A percentile compares a stretch with the other conserved stretches of the same genome.
phyloP scores from a whole-genome alignment of 92 coral and sea anemone genomes.

The Galaxea fascicularis region DNA sequence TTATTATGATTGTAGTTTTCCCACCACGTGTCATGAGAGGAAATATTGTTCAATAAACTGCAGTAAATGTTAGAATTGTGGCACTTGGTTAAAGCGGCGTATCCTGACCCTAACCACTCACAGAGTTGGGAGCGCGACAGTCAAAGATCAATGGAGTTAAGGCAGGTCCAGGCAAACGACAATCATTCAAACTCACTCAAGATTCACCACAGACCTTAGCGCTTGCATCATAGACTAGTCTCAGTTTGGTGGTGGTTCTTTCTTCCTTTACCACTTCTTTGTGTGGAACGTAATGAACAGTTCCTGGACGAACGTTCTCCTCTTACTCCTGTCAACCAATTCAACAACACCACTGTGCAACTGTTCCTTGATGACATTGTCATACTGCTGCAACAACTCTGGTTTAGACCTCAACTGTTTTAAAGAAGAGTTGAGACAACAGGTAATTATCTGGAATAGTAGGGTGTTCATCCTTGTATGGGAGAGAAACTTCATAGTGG shows the following conservation, averaged over 20 bases:
- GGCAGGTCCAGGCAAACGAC: not conserved
- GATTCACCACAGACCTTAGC: not conserved
- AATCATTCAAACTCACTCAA: not conserved
- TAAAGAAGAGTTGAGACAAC: not conserved
- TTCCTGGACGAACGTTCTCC: not conserved
- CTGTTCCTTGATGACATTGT: conserved; percentile 38
- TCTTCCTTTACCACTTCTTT: conserved; percentile 4
- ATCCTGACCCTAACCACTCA: too few species aligned
- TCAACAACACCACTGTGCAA: conserved; percentile 44
- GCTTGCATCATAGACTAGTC: conserved; percentile 4
- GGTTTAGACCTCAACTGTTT: not conserved
- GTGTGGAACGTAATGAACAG: conserved; percentile 24
- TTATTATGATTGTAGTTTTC: too few species aligned
- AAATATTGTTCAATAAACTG: too few species aligned
- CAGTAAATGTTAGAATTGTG: too few species aligned
- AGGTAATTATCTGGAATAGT: conserved; percentile 56
- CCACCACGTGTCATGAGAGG: too few species aligned
- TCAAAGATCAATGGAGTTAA: not conserved
- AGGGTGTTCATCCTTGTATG: conserved; percentile 1
- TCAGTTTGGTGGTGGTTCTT: conserved; percentile 13
- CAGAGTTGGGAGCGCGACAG: too few species aligned
- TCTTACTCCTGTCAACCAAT: conserved; percentile 1
- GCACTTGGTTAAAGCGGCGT: too few species aligned
- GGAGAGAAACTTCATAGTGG: conserved; percentile 32
- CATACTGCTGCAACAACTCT: not conserved